Percentiles rank a stretch among this genome's conserved stretches.
Evolutionary conservation across 1,140 invertebrate species (phyloP).

Genomic region (Solen grandis): DNA sequence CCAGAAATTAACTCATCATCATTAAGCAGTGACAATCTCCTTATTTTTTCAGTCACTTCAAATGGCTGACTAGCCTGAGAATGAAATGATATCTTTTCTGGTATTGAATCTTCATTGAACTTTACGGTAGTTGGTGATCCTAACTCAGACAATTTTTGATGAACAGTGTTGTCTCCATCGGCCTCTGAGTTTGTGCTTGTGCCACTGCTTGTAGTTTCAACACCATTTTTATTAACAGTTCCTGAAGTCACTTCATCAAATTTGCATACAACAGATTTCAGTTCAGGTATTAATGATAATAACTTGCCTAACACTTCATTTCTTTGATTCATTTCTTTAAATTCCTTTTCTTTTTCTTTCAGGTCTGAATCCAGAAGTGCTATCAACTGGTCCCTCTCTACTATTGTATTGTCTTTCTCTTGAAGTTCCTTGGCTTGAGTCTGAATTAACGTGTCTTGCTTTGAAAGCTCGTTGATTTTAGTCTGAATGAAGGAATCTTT

Average conservation of each 20-base stretch:
- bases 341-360: slow-evolving; percentile 38
- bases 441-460: slow-evolving; percentile 11
- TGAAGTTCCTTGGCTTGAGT: neutral
- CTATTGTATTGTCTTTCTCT: neutral
- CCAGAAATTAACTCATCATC: neutral
- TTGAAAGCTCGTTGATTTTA: slow-evolving; percentile 52
- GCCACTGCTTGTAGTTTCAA: neutral
- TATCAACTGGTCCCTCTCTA: slow-evolving; percentile 54
- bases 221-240: neutral
- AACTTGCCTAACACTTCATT: slow-evolving; percentile 2
- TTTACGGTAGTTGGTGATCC: too few relatives aligned
- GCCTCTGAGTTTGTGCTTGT: neutral
- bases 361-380: slow-evolving; percentile 50
- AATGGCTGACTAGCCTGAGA: neutral
- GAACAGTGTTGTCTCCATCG: neutral
- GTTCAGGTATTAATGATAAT: slow-evolving; percentile 4
- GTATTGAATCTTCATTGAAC: neutral
- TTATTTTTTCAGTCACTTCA: neutral
- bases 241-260: neutral
- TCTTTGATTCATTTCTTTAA: slow-evolving; percentile 1
- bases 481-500: slow-evolving; percentile 66
- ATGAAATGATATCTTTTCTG: neutral
- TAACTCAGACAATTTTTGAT: too few relatives aligned
- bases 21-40: neutral
- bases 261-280: slow-evolving; percentile 14